Base-by-base conservation (phyloP, 2,113 vertebrate genomes). In the Orientallactaga bullata region DNA sequence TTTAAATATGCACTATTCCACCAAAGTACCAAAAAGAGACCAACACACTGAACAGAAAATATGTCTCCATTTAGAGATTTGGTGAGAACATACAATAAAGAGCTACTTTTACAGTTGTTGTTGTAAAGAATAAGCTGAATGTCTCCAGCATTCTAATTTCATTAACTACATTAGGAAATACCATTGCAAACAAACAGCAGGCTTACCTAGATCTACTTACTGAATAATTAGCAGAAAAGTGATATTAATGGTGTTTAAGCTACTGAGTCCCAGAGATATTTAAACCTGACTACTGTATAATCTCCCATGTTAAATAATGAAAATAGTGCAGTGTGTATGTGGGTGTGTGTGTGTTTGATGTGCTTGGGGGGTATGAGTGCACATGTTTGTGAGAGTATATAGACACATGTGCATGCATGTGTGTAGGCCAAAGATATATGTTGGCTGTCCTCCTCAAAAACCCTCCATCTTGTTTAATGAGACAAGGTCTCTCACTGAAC, bases 1-100 rank as follows among this genome's bases (percentile, higher is more conserved):
- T 96, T 96, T 95, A 96, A 96, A 96, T 94, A 96, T 87, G 92
- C 37, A 89, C 91, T 51, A 96, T 89, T 95, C 77, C 28, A 92
- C 88, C 91, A 63, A 85, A 87, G 77, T 79, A 63, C 95, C 93
- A 78, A 90, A 78, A 94, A 87, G 82, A 96, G 68, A 90, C 69
- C 11, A 74, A 35, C 51, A 93, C 90, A 84, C 76, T 92, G 76
- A 24, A 93, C 42, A 95, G 89, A 91, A 96, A 96, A 93, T 82
- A 90, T 82, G 87, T 80, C 94, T 95, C 91, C 63, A 93, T 97
- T 88, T 94, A 87, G 69, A 91, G 69, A 87, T 93, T 91, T 95
- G 87, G 87, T 89, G 82, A 93, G 20, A 30, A 85, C 94, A 83
- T 51, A 91, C 83, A 94, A 82, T 37, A 42, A 89, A 94, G 77